phyloP scores from a whole-genome alignment of 2,888 invertebrate genomes.

The Cerastoderma edule region DNA sequence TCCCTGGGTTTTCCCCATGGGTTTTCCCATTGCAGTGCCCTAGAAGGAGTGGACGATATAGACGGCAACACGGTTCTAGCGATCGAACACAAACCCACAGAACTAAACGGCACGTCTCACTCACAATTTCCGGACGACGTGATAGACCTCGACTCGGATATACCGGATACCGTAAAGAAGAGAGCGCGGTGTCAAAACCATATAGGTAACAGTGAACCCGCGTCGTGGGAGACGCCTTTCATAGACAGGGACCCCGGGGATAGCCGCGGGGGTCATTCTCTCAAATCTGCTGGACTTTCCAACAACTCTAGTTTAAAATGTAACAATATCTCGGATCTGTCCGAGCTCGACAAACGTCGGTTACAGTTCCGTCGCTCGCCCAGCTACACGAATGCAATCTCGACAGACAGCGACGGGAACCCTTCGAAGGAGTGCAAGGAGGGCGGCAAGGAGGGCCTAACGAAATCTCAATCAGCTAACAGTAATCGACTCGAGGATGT shows the following conservation, averaged over 20 bases:
- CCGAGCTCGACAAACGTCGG: slow-evolving; percentile 52
- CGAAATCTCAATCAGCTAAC: slow-evolving; percentile 15
- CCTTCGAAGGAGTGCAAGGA: not conserved
- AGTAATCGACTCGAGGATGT: slow-evolving; percentile 19
- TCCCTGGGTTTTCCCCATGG: too few relatives aligned
- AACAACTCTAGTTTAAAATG: slow-evolving; percentile 23
- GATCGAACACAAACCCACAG: slow-evolving; percentile 35
- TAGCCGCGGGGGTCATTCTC: not conserved
- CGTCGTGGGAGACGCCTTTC: not conserved
- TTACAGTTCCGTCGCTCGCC: slow-evolving; percentile 66
- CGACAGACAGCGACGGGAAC: slow-evolving; percentile 45
- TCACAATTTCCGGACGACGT: slow-evolving; percentile 19
- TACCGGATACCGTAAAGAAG: slow-evolving; percentile 17
- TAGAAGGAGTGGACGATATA: slow-evolving; percentile 4
- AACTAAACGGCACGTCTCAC: slow-evolving; percentile 40
- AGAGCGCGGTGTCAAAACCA: slow-evolving; percentile 18
- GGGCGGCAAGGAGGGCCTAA: slow-evolving; percentile 7
- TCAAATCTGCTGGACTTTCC: slow-evolving; percentile 24
- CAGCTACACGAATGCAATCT: slow-evolving; percentile 72
- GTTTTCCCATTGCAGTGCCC: slow-evolving; percentile 4
- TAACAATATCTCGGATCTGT: slow-evolving; percentile 21
- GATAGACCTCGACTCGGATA: slow-evolving; percentile 3
- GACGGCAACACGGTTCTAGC: slow-evolving; percentile 6
- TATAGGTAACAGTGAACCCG: not conserved
- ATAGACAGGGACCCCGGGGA: slow-evolving; percentile 10